A percentile compares a stretch with the other conserved stretches of the same genome.
These are phyloP conservation scores for Nephrocerus scutellatus DNA, from an alignment of 2,888 invertebrate genomes.

Conservation along the genomic window DNA sequence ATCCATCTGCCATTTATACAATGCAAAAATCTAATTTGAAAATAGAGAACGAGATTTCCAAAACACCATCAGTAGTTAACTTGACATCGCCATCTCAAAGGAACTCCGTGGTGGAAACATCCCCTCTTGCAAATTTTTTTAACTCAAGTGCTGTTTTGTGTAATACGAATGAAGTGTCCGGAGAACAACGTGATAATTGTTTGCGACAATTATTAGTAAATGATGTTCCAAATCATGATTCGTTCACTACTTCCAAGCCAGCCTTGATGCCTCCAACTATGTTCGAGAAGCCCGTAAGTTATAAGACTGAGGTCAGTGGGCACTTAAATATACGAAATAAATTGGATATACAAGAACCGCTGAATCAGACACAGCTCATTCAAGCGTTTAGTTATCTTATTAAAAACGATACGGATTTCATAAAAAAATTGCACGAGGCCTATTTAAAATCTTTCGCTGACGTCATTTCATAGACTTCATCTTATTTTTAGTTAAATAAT, in stretches of 20 bases:
- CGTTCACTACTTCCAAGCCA: constrained; percentile 54
- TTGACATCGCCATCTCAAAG: constrained; percentile 13
- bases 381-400: constrained; percentile 83
- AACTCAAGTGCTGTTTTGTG: constrained; percentile 23
- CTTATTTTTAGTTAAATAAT: too few relatives aligned
- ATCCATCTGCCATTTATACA: constrained; percentile 34
- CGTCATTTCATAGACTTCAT: too few relatives aligned
- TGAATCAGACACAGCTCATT: constrained; percentile 80
- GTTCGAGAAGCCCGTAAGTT: constrained; percentile 60
- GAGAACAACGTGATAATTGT: constrained; percentile 22
- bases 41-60: constrained; percentile 17
- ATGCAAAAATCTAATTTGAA: not conserved
- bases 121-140: constrained; percentile 19
- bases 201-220: constrained; percentile 26
- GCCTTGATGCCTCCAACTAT: constrained; percentile 80
- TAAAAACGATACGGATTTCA: constrained; percentile 80
- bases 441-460: constrained; percentile 81
- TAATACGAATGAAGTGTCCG: constrained; percentile 23
- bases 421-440: constrained; percentile 83
- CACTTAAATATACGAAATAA: constrained; percentile 14
- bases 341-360: constrained; percentile 53
- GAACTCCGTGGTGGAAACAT: constrained; percentile 19
- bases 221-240: constrained; percentile 16
- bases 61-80: constrained; percentile 16
- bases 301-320: constrained; percentile 17